phyloP scores from a whole-genome alignment of 2,888 invertebrate genomes.

The Miltochrista miniata region DNA sequence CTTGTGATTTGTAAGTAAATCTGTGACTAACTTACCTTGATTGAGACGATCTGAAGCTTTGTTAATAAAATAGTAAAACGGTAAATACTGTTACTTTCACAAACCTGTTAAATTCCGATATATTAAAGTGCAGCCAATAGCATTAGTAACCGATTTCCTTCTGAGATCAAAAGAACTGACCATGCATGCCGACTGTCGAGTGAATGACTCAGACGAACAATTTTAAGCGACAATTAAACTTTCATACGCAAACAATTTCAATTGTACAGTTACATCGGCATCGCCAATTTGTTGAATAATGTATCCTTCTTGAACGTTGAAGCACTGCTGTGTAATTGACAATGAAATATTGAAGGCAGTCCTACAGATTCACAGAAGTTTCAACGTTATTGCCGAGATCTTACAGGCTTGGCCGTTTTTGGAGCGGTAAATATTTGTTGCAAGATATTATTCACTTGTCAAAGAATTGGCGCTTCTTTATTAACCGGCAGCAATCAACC shows the following conservation, averaged over 20 bases:
- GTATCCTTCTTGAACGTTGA: conserved; percentile 25
- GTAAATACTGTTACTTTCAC: conserved; percentile 19
- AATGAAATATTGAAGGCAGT: conserved; percentile 25
- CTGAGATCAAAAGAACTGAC: conserved; percentile 8
- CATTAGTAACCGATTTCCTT: conserved; percentile 12
- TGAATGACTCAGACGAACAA: conserved; percentile 19
- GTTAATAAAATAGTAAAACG: conserved; percentile 18
- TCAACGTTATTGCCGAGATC: conserved; percentile 20
- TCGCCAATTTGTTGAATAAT: conserved; percentile 42
- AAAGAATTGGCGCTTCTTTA: conserved; percentile 51
- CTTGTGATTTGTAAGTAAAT: conserved; percentile 2
- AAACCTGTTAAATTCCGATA: conserved; percentile 19
- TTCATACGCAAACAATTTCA: conserved; percentile 28
- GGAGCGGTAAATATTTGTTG: conserved; percentile 27
- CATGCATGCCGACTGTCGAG: background rate
- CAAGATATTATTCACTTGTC: conserved; percentile 50
- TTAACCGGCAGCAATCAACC: conserved; percentile 51
- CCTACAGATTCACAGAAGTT: conserved; percentile 13
- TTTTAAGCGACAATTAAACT: conserved; percentile 25
- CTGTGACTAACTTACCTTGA: conserved; percentile 3
- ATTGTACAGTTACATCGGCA: conserved; percentile 40
- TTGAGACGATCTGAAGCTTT: conserved; percentile 13
- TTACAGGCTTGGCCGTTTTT: conserved; percentile 13
- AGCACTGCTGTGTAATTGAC: conserved; percentile 28
- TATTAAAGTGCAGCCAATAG: conserved; percentile 9